Evolutionary conservation across 2,113 vertebrate genomes (phyloP).

Genomic region (Reinhardtius hippoglossoides): DNA sequence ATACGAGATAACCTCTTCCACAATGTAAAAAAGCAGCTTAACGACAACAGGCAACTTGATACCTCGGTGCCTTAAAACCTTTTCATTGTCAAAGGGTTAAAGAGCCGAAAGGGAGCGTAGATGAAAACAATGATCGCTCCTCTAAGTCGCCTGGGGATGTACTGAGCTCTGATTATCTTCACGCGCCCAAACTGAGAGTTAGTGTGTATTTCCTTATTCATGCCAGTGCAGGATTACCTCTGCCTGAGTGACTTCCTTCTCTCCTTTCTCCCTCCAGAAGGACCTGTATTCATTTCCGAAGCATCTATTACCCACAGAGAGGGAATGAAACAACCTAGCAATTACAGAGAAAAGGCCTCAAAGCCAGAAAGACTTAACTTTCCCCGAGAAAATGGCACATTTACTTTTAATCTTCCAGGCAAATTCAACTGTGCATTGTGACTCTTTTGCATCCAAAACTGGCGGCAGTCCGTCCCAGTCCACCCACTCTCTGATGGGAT

Average conservation of each 20-base stretch:
- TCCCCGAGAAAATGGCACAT: slow-evolving; percentile 7
- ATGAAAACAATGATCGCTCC: slow-evolving; percentile 39
- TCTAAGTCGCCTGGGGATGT: slow-evolving; percentile 24
- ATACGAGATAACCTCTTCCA: not conserved
- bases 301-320: slow-evolving; percentile 38
- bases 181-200: slow-evolving; percentile 6
- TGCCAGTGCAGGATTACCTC: slow-evolving; percentile 47
- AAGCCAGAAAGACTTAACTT: slow-evolving; percentile 31
- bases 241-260: slow-evolving; percentile 55
- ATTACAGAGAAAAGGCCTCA: slow-evolving; percentile 42
- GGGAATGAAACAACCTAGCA: slow-evolving; percentile 49
- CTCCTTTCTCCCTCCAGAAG: slow-evolving; percentile 32
- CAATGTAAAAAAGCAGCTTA: not conserved
- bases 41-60: slow-evolving; percentile 13
- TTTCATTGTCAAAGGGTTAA: slow-evolving; percentile 23
- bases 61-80: slow-evolving; percentile 12
- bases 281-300: slow-evolving; percentile 60
- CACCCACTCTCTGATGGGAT: not conserved
- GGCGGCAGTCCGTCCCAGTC: too few species aligned
- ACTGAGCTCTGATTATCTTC: slow-evolving; percentile 41
- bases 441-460: not conserved
- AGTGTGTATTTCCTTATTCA: slow-evolving; percentile 39
- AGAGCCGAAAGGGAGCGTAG: slow-evolving; percentile 13
- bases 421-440: not conserved
- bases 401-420: slow-evolving; percentile 17